Base-by-base conservation (phyloP, 1,140 invertebrate genomes). In the Macrocentrus cingulum region DNA sequence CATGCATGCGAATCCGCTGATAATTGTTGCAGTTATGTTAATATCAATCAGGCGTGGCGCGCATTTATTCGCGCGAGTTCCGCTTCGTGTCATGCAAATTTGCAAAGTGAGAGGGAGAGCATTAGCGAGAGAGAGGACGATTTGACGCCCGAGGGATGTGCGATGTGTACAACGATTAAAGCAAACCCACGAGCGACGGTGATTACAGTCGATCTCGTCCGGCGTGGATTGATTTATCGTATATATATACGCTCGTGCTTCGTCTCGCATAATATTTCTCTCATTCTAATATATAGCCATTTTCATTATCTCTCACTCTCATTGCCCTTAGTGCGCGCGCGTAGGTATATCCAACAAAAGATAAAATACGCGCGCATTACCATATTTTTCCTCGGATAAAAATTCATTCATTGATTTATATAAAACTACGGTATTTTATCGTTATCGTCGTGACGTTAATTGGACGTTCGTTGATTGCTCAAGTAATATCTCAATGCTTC, bases 1-100 rank as follows among this genome's bases (percentile, higher is more conserved):
- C n/a, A n/a, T n/a, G n/a, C 73, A 73, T 69, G 70, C 59, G 69
- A 74, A 75, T 75, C 74, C 74, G 67, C 68, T 67, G 68, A 75
- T 76, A 73, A 77, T 76, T 75, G 70, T 76, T 67, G 68, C 66
- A 72, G 71, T 76, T 74, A 76, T 76, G 74, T 76, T 74, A 77
- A 76, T 74, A 66, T 63, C 71, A 75, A 76, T 73, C 69, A 75
- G 66, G 64, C 52, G 55, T 61, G 61, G 60, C 53, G 51, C 51
- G 42, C 7, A 6, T 34, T 57, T 56, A 55, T 49, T 64, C 50
- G 60, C 52, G 60, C 56, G 65, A 16, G 36, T 55, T 20, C 49
- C 53, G 37, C 22, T 54, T 41, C 29, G 51, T 59, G 36, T 32
- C 51, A 60, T 60, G 58, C 58, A 60, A 55, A 60, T 55, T 23